phyloP scores from a whole-genome alignment of 2,113 vertebrate species.

The Onychostruthus taczanowskii region DNA sequence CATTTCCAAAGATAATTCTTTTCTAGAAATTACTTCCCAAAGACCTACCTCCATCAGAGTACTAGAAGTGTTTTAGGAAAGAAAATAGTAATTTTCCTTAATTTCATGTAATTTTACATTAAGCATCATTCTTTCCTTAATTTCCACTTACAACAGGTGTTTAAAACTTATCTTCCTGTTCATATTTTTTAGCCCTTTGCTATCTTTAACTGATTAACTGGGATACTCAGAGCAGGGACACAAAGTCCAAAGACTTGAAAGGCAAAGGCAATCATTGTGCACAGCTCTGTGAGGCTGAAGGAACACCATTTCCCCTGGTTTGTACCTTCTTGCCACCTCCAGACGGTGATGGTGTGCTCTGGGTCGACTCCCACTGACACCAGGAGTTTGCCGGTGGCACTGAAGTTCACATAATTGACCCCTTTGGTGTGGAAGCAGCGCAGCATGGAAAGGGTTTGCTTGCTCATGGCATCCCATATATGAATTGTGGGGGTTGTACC shows the following conservation, averaged over 20 bases:
- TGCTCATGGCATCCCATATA: slow-evolving; percentile 95
- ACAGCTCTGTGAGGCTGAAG: neutral
- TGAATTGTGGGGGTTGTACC: slow-evolving; percentile 92
- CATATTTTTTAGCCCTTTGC: neutral
- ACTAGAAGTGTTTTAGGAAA: neutral
- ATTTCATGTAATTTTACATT: neutral
- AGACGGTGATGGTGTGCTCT: slow-evolving; percentile 93
- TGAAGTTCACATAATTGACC: slow-evolving; percentile 92
- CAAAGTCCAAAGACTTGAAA: neutral
- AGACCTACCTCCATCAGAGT: neutral
- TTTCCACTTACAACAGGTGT: neutral
- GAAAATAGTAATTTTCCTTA: neutral
- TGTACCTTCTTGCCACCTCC: slow-evolving; percentile 98
- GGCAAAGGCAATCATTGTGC: neutral
- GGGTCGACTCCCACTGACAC: slow-evolving; percentile 93
- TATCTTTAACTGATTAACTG: neutral
- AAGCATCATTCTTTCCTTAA: neutral
- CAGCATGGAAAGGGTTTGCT: slow-evolving; percentile 94
- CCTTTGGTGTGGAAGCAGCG: slow-evolving; percentile 92
- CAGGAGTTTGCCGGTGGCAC: slow-evolving; percentile 94
- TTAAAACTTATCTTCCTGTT: neutral
- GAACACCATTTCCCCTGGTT: rapidly evolving
- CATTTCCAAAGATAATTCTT: neutral
- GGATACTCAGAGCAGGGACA: neutral
- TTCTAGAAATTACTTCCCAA: neutral